Percentiles rank a stretch among this genome's conserved stretches.
Conservation (phyloP, 2,888 invertebrate species). For the Cantharis rustica region DNA sequence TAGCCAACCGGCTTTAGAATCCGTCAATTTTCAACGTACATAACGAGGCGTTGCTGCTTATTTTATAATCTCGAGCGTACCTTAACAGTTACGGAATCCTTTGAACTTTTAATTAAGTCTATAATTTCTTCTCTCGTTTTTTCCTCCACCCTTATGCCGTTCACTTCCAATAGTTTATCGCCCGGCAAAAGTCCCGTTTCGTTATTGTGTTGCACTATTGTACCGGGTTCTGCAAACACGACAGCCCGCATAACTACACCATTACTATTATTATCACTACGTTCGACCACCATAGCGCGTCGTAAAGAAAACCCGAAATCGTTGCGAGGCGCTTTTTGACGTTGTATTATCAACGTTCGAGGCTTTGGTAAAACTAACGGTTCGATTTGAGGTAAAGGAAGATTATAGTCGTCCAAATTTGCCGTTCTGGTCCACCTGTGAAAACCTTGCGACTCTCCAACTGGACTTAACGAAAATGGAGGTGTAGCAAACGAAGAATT, state of each 20-base stretch:
- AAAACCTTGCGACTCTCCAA: constrained; percentile 84
- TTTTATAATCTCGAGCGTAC: constrained; percentile 58
- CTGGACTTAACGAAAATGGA: constrained; percentile 83
- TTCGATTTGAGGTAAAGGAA: constrained; percentile 73
- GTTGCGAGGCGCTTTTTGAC: constrained; percentile 82
- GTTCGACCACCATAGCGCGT: constrained; percentile 82
- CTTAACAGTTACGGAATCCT: constrained; percentile 82
- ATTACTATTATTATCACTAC: constrained; percentile 50
- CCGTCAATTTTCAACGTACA: background rate
- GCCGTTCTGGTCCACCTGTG: constrained; percentile 73
- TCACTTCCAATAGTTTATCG: constrained; percentile 90
- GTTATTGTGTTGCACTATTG: constrained; percentile 67
- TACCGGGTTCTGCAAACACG: constrained; percentile 89
- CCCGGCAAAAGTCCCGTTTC: constrained; percentile 92
- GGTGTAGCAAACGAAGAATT: constrained; percentile 87
- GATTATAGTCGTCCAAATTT: constrained; percentile 74
- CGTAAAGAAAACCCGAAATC: constrained; percentile 94
- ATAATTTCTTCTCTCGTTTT: constrained; percentile 89
- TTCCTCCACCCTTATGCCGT: constrained; percentile 82
- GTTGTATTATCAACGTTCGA: constrained; percentile 74
- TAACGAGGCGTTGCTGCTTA: background rate
- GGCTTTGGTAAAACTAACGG: constrained; percentile 73
- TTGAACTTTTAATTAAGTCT: constrained; percentile 87
- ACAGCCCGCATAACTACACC: constrained; percentile 70
- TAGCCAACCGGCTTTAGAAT: background rate